phyloP scores from a whole-genome alignment of 2,888 invertebrate genomes.

The Danaus chrysippus region DNA sequence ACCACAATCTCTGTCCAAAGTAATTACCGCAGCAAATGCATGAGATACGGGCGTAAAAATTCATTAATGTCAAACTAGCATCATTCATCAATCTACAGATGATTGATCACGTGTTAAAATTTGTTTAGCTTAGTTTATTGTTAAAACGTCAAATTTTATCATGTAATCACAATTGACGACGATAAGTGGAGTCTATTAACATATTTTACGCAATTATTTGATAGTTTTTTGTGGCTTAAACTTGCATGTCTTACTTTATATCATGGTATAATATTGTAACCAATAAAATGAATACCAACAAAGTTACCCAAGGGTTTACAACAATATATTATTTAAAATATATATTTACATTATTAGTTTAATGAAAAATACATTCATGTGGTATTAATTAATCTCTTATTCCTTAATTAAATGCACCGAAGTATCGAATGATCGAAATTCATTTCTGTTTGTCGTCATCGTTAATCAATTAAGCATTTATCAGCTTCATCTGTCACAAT shows the following conservation, averaged over 20 bases:
- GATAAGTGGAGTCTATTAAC: constrained; percentile 6
- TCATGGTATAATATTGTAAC: too few relatives aligned
- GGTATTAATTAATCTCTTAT: too few relatives aligned
- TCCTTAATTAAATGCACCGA: too few relatives aligned
- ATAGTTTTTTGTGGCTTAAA: not conserved
- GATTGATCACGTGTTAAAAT: constrained; percentile 60
- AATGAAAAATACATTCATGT: too few relatives aligned
- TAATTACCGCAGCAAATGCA: constrained; percentile 50
- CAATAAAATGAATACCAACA: too few relatives aligned
- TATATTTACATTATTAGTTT: too few relatives aligned
- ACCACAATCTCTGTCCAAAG: constrained; percentile 36
- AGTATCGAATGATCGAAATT: too few relatives aligned
- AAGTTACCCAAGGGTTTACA: too few relatives aligned
- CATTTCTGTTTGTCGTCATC: too few relatives aligned
- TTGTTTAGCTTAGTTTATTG: constrained; percentile 46
- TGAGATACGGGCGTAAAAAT: constrained; percentile 60
- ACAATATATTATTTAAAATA: too few relatives aligned
- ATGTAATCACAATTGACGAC: constrained; percentile 14
- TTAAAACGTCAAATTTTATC: constrained; percentile 37
- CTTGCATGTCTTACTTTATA: not conserved
- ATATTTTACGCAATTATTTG: not conserved
- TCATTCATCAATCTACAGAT: constrained; percentile 58
- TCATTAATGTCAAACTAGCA: constrained; percentile 52
- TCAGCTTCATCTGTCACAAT: too few relatives aligned
- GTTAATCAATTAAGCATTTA: too few relatives aligned